These are phyloP conservation scores for Trachops cirrhosus DNA, from an alignment of 2,797 vertebrate genomes.

Conservation along the genomic window DNA sequence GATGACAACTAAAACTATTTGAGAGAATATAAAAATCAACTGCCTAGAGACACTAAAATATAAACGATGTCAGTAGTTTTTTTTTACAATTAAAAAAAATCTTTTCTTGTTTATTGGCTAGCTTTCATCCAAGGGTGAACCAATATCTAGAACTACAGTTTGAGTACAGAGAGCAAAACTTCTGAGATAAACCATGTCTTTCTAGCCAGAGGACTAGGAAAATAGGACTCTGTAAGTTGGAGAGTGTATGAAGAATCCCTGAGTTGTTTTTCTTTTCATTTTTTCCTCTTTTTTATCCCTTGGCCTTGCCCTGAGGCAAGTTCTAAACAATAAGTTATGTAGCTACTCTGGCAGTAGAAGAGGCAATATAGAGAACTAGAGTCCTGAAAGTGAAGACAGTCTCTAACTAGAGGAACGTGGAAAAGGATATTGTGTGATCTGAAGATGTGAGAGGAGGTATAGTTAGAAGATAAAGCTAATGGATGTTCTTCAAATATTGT, in stretches of 20 bases:
- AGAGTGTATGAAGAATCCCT: background rate
- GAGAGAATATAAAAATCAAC: background rate
- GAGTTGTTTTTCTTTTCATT: background rate
- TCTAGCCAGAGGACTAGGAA: background rate
- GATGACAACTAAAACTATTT: background rate
- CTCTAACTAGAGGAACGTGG: background rate
- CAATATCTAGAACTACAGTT: background rate
- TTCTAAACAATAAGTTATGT: background rate
- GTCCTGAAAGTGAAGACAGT: background rate
- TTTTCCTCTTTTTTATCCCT: background rate
- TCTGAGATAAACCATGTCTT: background rate
- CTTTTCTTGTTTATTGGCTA: background rate
- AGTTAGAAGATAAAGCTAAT: background rate
- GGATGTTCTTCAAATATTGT: background rate
- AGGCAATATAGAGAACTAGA: background rate
- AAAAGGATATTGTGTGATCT: background rate
- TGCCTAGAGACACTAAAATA: background rate
- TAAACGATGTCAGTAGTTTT: background rate
- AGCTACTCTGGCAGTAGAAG: background rate
- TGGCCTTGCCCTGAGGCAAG: background rate
- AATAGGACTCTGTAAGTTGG: background rate
- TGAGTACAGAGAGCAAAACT: background rate
- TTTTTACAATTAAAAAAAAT: background rate
- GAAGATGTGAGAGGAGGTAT: background rate
- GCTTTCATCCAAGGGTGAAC: background rate